Evolutionary conservation across 2,888 invertebrate genomes (phyloP).

Genomic region (Perdita meconis): DNA sequence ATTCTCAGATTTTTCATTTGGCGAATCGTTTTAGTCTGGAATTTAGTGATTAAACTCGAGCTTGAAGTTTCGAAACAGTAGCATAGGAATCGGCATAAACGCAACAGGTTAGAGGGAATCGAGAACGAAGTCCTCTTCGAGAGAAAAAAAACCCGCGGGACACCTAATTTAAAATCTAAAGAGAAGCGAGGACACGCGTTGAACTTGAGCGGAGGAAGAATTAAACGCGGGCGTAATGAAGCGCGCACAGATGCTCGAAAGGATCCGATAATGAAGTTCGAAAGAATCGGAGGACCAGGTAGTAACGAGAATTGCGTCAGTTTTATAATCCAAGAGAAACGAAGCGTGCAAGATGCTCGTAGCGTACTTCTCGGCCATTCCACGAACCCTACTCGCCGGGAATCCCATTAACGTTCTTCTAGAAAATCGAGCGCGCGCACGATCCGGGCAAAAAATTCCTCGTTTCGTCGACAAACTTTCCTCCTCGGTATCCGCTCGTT

Average conservation of each 20-base stretch:
- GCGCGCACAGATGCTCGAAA: neutral
- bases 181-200: too few relatives aligned
- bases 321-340: slow-evolving; percentile 18
- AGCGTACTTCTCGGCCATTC: neutral
- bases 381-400: slow-evolving; percentile 1
- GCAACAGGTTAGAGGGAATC: too few relatives aligned
- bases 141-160: too few relatives aligned
- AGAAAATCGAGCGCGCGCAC: slow-evolving; percentile 15
- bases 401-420: slow-evolving; percentile 34
- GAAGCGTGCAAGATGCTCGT: slow-evolving; percentile 6
- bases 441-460: slow-evolving; percentile 3
- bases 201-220: too few relatives aligned
- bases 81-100: too few relatives aligned
- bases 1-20: too few relatives aligned
- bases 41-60: too few relatives aligned
- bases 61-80: too few relatives aligned
- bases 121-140: too few relatives aligned
- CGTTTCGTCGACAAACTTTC: slow-evolving; percentile 27
- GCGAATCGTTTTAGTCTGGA: too few relatives aligned
- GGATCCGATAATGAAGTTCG: slow-evolving; percentile 5
- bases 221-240: too few relatives aligned
- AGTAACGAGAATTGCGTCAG: neutral
- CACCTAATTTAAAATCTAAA: too few relatives aligned
- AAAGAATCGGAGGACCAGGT: neutral
- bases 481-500: slow-evolving; percentile 7